Base-by-base conservation (phyloP, 2,113 vertebrate species). In the Antechinus stuartii region DNA sequence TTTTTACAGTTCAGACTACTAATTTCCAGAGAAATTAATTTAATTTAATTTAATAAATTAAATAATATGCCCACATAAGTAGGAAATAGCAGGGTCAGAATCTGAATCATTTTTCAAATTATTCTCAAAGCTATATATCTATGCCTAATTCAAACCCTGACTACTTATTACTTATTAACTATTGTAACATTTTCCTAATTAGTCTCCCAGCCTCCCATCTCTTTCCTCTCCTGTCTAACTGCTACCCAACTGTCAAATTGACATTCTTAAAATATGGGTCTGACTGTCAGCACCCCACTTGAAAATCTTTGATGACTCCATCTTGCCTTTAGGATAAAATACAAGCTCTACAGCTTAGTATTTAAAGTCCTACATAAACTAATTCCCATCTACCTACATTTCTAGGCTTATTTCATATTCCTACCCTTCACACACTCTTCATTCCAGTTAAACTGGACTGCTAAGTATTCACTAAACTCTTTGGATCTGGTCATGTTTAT, bases 61-160 rank as follows among this genome's bases (percentile, higher is more conserved):
- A 93, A 27, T 95, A 54, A 93, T 52, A 93, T 93, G 3, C 24
- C 22, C 90, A 89, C 25, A 27, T 24, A 89, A 89, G 26, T 96
- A 61, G n/a, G 5, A 76, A 84, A 1, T n/a, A 84, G 14, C 35
- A 76, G n/a, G 19, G 7, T 84, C n/a, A 42, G 68, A 42, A 23
- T 84, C n/a, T 42, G 68, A 84, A 68, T 11, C 30, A 35, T 84
- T 84, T 56, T 76, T 76, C 68, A 76, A 35, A 76, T n/a, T 35
- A 76, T 19, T n/a, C 16, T n/a, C 35, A n/a, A 76, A 76, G 19
- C 16, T 76, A 76, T 76, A 76, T 76, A 76, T 19, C 68, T 5
- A n/a, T n/a, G 3, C 68, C 14, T 3, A 76, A 1, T 76, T 76
- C 35, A 76, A 76, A n/a, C 16, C 68, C 68, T n/a, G 35, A 76